These are phyloP conservation scores for Drosophila vallismaia DNA, from an alignment of 2,888 invertebrate species.

Conservation along the genomic window DNA sequence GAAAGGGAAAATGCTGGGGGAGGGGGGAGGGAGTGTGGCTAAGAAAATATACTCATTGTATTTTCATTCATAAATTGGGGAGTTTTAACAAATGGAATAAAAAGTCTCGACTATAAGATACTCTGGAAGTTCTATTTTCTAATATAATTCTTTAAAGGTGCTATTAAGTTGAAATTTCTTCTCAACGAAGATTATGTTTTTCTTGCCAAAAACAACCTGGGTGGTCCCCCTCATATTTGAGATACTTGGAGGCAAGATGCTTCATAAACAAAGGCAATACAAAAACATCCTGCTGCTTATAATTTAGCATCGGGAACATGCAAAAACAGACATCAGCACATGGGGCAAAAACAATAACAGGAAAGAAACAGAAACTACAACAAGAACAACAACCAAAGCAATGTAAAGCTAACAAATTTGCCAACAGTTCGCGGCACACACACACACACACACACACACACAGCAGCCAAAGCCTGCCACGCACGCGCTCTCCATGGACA, in stretches of 20 bases:
- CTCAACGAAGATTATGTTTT: conserved; percentile 17
- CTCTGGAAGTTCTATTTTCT: background rate
- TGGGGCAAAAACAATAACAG: conserved; percentile 32
- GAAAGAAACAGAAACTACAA: conserved; percentile 38
- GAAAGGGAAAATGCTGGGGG: conserved; percentile 6
- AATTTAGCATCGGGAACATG: conserved; percentile 71
- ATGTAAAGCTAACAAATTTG: conserved; percentile 73
- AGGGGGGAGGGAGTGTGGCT: background rate
- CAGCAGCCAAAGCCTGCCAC: conserved; percentile 57
- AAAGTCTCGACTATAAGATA: background rate
- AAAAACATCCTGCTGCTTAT: conserved; percentile 63
- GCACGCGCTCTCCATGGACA: conserved; percentile 58
- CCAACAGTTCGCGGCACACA: conserved; percentile 70
- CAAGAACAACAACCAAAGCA: conserved; percentile 40
- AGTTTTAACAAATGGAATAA: background rate
- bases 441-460: conserved; percentile 30
- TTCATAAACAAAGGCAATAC: conserved; percentile 12
- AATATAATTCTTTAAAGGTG: too few species aligned
- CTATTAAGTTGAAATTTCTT: too few species aligned
- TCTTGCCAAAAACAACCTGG: conserved; percentile 49
- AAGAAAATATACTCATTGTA: conserved; percentile 2
- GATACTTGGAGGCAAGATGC: conserved; percentile 10
- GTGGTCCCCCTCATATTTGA: conserved; percentile 46
- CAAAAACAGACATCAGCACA: conserved; percentile 74
- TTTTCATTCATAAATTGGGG: conserved; percentile 57